A percentile compares a stretch with the other conserved stretches of the same genome.
Conservation (phyloP, 1,140 invertebrate species). For the Calycopis cecrops region DNA sequence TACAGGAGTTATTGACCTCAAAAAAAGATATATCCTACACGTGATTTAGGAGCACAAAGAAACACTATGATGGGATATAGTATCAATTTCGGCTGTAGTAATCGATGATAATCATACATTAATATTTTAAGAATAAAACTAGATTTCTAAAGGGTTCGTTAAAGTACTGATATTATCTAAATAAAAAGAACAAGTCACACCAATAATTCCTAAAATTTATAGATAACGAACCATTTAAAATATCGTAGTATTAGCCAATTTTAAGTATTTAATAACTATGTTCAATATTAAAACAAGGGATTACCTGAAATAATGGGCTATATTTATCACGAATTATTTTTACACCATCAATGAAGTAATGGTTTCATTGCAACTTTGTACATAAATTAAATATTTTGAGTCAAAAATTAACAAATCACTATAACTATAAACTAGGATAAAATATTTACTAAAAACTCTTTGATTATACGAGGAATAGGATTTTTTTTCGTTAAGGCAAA, state of each 20-base stretch:
- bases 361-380: conserved; percentile 66
- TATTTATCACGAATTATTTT: conserved; percentile 74
- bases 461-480: conserved; percentile 29
- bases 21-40: conserved; percentile 63
- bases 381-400: conserved; percentile 26
- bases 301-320: conserved; percentile 65
- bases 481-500: conserved; percentile 55
- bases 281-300: conserved; percentile 39
- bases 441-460: conserved; percentile 19
- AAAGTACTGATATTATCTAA: conserved; percentile 1
- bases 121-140: not conserved
- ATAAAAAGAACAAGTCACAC: not conserved
- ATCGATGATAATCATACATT: too few relatives aligned
- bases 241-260: not conserved
- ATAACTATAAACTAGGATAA: conserved; percentile 18
- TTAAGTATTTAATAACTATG: too few relatives aligned
- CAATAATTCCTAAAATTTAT: not conserved
- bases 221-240: not conserved
- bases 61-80: not conserved
- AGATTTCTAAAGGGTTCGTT: not conserved
- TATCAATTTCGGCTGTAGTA: too few relatives aligned
- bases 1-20: conserved; percentile 69
- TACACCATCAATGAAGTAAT: conserved; percentile 71
- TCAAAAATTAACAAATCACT: conserved; percentile 27
- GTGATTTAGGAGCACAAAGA: conserved; percentile 65